Evolutionary conservation across 2,888 invertebrate genomes (phyloP).

Genomic region (Caenorhabditis sp.): DNA sequence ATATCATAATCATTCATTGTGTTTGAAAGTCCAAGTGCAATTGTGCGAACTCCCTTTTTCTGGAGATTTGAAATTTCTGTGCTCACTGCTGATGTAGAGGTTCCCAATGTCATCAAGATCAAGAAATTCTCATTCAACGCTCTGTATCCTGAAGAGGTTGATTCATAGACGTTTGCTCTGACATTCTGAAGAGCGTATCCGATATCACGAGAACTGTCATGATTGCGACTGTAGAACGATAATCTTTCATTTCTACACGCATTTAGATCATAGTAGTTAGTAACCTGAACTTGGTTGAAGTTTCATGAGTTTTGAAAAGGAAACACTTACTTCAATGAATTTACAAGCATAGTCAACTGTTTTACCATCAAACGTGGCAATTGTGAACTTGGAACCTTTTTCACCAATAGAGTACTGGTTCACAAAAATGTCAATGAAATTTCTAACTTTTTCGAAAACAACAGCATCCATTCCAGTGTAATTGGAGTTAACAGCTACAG

Average conservation of each 20-base stretch:
- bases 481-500: background rate
- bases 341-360: conserved; percentile 31
- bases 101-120: conserved; percentile 36
- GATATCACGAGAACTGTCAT: conserved; percentile 7
- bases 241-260: conserved; percentile 31
- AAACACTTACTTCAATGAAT: conserved; percentile 25
- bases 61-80: conserved; percentile 15
- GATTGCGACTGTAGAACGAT: conserved; percentile 11
- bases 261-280: conserved; percentile 41
- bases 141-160: conserved; percentile 27
- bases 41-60: conserved; percentile 28
- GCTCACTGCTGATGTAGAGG: conserved; percentile 20
- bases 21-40: conserved; percentile 37
- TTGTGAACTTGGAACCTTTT: conserved; percentile 31
- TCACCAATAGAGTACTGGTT: conserved; percentile 37
- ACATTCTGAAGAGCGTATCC: conserved; percentile 11
- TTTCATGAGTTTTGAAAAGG: too few relatives aligned
- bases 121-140: conserved; percentile 44
- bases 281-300: conserved; percentile 28
- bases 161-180: conserved; percentile 15
- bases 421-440: conserved; percentile 34
- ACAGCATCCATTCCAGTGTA: conserved; percentile 14
- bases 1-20: conserved; percentile 19
- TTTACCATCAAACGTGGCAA: conserved; percentile 42
- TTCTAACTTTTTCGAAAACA: conserved; percentile 25